Evolutionary conservation across 2,113 vertebrate species (phyloP), one percentile per base, ranked within the genome.

Genomic region (Cyanoliseus patagonus): DNA sequence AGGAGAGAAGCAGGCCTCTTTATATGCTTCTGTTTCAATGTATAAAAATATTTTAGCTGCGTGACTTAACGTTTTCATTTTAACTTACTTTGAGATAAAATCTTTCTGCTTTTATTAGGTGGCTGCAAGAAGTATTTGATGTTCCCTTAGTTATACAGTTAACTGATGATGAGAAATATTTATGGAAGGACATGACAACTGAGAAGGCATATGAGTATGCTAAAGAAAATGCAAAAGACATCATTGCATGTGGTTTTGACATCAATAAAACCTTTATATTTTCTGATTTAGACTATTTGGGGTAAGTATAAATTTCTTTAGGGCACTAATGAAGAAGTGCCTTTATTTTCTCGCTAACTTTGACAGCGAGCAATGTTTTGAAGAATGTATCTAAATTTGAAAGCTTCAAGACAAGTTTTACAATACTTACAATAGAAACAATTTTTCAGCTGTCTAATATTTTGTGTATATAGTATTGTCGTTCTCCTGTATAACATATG

Each of bases 201-300:
- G 99, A 99, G 39, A 98, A 99, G 53, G 99, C 99, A 24, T 91
- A 99, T 24, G 98, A 97, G 35, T 99, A 98, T 18, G 96, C 99
- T 2, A 87, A 97, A 87, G 99, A 99, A 97, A 99, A 99, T 18
- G 98, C 98, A 96, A 99, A 98, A 96, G 99, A 99, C 95, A 99
- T 99, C 73, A 99, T 99, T 23, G 99, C 99, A 35, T 99, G 99
- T 35, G 99, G 99, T 53, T 99, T 99, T 83, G 99, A 99, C 18
- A 17, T 99, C 87, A 99, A 99, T 96, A 99, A 99, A 97, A 99
- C 99, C 11, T 99, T 99, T 95, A 99, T 99, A 93, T 99, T 99
- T 98, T 99, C 99, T 1, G 99, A 99, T 96, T 98, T 99, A 5
- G 98, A 99, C 63, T 99, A 99, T 77, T 98, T 99, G 98, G 99